phyloP scores from a whole-genome alignment of 2,888 invertebrate species.

The Atrina japonica region DNA sequence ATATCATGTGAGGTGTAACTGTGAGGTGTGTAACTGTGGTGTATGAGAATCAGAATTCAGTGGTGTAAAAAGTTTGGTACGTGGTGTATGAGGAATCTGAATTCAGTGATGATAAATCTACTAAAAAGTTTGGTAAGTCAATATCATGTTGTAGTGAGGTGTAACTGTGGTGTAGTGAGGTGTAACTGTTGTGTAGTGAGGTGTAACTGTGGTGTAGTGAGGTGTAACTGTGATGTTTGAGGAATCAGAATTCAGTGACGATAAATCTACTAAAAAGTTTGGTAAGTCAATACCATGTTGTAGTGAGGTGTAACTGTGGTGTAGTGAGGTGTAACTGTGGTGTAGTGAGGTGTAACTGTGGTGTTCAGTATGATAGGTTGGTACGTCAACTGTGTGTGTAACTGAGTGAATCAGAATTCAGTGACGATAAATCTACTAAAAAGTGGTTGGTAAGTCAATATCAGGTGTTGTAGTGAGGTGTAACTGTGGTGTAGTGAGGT shows the following conservation, averaged over 20 bases:
- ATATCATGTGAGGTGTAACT: too few relatives aligned
- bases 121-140: conserved; percentile 69
- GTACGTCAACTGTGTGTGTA: conserved; percentile 60
- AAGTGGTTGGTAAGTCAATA: conserved; percentile 64
- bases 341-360: too few relatives aligned
- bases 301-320: too few relatives aligned
- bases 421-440: not conserved
- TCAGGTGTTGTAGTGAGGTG: not conserved
- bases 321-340: too few relatives aligned
- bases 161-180: too few relatives aligned
- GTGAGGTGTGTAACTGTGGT: too few relatives aligned
- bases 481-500: too few relatives aligned
- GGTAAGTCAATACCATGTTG: conserved; percentile 53
- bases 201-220: too few relatives aligned
- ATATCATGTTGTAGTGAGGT: not conserved
- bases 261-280: conserved; percentile 44
- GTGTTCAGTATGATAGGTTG: conserved; percentile 54
- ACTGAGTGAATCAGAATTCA: not conserved
- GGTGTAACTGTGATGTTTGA: too few relatives aligned
- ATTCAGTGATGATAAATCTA: conserved; percentile 48
- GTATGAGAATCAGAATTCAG: not conserved
- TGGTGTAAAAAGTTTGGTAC: conserved; percentile 55
- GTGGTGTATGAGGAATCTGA: conserved; percentile 88
- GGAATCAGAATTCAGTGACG: not conserved
- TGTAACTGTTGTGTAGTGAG: too few relatives aligned